Conservation (phyloP, 2,113 vertebrate genomes). For the Indri indri region DNA sequence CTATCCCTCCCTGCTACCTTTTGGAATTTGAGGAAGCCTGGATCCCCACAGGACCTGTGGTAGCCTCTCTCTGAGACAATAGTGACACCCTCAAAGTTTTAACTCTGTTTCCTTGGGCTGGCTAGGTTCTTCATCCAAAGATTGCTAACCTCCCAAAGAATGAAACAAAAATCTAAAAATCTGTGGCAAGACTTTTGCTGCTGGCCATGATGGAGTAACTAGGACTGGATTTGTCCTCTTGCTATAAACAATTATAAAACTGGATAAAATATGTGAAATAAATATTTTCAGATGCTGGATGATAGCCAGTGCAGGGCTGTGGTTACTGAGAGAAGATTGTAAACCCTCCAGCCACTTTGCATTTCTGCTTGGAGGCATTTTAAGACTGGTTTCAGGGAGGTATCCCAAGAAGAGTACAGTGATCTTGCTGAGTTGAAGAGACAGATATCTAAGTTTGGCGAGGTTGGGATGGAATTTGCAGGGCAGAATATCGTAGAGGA, state of each 20-base stretch:
- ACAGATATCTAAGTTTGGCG: background rate
- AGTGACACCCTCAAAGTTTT: background rate
- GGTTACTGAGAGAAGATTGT: background rate
- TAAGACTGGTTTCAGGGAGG: background rate
- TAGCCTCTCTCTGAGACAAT: background rate
- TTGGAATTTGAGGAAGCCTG: background rate
- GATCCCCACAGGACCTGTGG: background rate
- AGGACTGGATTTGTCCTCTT: background rate
- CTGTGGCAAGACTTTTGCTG: background rate
- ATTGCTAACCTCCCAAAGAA: background rate
- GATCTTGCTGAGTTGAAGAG: background rate
- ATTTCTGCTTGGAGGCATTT: background rate
- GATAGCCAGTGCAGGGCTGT: background rate
- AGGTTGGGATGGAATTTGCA: background rate
- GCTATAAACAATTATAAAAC: background rate
- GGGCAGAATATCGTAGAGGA: background rate
- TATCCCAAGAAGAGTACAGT: background rate
- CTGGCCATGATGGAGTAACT: background rate
- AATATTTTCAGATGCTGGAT: background rate
- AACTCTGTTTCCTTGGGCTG: background rate
- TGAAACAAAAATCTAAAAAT: background rate
- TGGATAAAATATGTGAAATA: background rate
- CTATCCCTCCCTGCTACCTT: background rate
- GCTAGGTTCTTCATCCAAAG: background rate
- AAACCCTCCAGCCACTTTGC: background rate